Base-by-base conservation (phyloP, 2,888 invertebrate species). In the Ormia ochracea region DNA sequence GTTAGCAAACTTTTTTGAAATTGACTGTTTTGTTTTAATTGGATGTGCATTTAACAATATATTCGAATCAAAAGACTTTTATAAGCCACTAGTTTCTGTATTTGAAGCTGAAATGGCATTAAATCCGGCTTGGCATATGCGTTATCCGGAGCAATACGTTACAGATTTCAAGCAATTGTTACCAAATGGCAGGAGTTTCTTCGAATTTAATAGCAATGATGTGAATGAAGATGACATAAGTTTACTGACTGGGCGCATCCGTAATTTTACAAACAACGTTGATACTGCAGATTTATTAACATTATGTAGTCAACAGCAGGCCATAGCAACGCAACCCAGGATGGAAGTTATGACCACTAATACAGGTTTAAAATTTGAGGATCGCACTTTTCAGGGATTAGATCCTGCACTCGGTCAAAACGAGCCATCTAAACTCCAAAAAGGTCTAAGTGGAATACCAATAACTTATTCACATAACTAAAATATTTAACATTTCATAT, bases 31-130 rank as follows among this genome's bases (percentile, higher is more conserved):
- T 90, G 96, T 98, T 0, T 92, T 96, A 85, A 93, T 99, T 63
- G 94, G 97, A 0, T 99, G 99, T 87, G 94, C 97, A 2, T 96
- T 98, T 90, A 97, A 96, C 86, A 94, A 95, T 82, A 91, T 97
- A 43, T 94, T 94, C 86, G 94, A 95, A 86, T 94, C 93, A 58
- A 92, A 94, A 84, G 97, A 98, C 69, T 98, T 95, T 88, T 96
- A 95, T 85, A 95, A 94, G 86, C 98, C 98, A 0, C 93, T 99
- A 59, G 93, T 97, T 0, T 96, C 97, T 21, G 95, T 98, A 0
- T 97, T 94, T 89, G 99, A 99, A 90, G 91, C 98, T 21, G 98
- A 99, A 90, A 91, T 94, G 70, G 95, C 95, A 3, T 89, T 96
- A 17, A 96, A 95, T 88, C 90, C 90, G 3, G 89, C 90, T 1